Evolutionary conservation across 2,113 vertebrate genomes (phyloP).

Genomic region (Paraplagusia blochii): DNA sequence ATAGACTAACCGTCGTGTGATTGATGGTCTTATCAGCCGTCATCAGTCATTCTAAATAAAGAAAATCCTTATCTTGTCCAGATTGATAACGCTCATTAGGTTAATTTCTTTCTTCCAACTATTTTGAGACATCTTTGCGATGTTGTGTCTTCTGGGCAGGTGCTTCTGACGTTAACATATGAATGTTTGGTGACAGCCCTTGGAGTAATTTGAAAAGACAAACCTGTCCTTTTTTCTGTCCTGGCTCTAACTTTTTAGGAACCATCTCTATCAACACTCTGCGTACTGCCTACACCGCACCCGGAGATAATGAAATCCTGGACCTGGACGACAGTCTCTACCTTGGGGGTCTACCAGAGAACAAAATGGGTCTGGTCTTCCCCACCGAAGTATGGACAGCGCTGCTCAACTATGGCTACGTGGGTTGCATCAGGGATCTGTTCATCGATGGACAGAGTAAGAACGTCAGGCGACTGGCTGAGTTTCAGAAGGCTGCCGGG

Average conservation of each 20-base stretch:
- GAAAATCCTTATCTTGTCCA: conserved; percentile 59
- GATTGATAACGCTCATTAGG: conserved; percentile 63
- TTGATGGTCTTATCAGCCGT: conserved; percentile 69
- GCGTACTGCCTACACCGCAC: conserved; percentile 92
- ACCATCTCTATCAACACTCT: conserved; percentile 96
- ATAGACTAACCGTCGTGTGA: conserved; percentile 62
- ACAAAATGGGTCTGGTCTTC: conserved; percentile 90
- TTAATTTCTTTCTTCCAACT: conserved; percentile 59
- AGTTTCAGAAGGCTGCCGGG: conserved; percentile 90
- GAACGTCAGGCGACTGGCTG: conserved; percentile 93
- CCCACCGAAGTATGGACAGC: conserved; percentile 98
- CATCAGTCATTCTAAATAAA: conserved; percentile 70
- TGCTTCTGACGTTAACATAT: conserved; percentile 2
- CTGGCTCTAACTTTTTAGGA: conserved; percentile 65
- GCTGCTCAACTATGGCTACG: conserved; percentile 95
- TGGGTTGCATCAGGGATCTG: conserved; percentile 97
- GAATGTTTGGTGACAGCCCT: conserved; percentile 6
- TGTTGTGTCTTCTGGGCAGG: conserved; percentile 7
- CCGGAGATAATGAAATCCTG: conserved; percentile 95
- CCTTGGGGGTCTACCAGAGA: conserved; percentile 94
- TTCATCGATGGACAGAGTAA: conserved; percentile 98
- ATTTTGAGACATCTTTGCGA: conserved; percentile 33
- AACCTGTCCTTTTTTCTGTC: conserved; percentile 28
- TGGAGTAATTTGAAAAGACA: background rate
- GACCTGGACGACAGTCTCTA: conserved; percentile 96